phyloP scores from a whole-genome alignment of 2,888 invertebrate species.

The Acleris holmiana region DNA sequence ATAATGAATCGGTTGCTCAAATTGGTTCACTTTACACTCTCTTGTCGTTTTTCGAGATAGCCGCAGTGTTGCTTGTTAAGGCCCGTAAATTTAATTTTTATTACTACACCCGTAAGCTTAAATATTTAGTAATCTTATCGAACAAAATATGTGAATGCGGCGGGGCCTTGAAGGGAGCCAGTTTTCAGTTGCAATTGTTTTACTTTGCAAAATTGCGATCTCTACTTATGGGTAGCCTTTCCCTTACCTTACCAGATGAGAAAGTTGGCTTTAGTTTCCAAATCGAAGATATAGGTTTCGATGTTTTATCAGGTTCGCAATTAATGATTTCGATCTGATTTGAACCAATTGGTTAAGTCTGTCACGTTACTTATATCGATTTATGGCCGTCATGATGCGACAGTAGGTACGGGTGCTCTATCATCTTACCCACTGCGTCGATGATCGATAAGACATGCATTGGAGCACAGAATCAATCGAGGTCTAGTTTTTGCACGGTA shows the following conservation, averaged over 20 bases:
- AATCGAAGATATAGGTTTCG: not conserved
- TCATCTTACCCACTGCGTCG: slow-evolving; percentile 1
- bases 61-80: slow-evolving; percentile 22
- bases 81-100: slow-evolving; percentile 29
- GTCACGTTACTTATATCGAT: slow-evolving; percentile 27
- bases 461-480: slow-evolving; percentile 21
- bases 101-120: slow-evolving; percentile 13
- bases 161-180: slow-evolving; percentile 29
- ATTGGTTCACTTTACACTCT: slow-evolving; percentile 28
- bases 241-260: slow-evolving; percentile 6
- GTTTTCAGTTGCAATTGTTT: slow-evolving; percentile 22
- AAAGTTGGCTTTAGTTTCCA: slow-evolving; percentile 5
- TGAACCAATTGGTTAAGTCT: not conserved
- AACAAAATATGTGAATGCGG: slow-evolving; percentile 13
- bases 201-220: slow-evolving; percentile 11
- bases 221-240: slow-evolving; percentile 11
- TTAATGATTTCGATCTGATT: slow-evolving; percentile 2
- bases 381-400: slow-evolving; percentile 13
- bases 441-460: slow-evolving; percentile 28
- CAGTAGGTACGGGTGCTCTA: slow-evolving; percentile 6
- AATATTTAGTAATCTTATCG: slow-evolving; percentile 9
- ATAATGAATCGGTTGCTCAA: slow-evolving; percentile 15
- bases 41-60: slow-evolving; percentile 10
- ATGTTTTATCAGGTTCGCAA: slow-evolving; percentile 6
- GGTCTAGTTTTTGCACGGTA: slow-evolving; percentile 36